Base-by-base conservation (phyloP, 2,888 invertebrate genomes). In the Acronicta leporina region DNA sequence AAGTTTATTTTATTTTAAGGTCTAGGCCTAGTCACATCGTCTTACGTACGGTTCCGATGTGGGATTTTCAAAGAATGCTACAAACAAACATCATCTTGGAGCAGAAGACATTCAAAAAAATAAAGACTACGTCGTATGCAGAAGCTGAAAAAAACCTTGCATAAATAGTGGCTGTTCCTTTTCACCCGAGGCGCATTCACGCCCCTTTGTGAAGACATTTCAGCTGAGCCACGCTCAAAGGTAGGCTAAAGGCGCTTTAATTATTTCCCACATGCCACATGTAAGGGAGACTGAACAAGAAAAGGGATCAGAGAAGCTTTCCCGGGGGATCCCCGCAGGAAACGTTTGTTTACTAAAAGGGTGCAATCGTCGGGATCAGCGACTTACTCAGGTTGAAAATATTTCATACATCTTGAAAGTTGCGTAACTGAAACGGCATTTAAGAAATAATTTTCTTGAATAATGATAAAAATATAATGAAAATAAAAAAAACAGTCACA, bases 221-320 rank as follows among this genome's bases (percentile, higher is more conserved):
- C 77, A 87, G 87, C 79, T 75, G 77, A 83, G 86, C 80, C 81
- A 79, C 76, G 84, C 83, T 90, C 88, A 90, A 89, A 90, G 88
- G 86, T 83, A 82, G 72, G 82, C 83, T 87, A 80, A 64, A 85
- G 85, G 83, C 85, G 84, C 81, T 91, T 91, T 89, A 91, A 92
- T 92, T 91, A 92, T 92, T 90, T 83, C 85, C 80, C 76, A 82
- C 84, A 81, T 80, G 85, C 78, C 77, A n/a, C n/a, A 82, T 84
- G 84, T 84, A 79, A 82, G 84, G 84, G 85, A 79, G 78, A 71
- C 76, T 69, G 58, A 59, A 75, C 72, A 75, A 63, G 54, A 73
- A 69, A 68, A 75, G 79, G 81, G 81, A 81, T 81, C 83, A 81
- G 81, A 79, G 65, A 79, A 74, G 75, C 73, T 77, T 77, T 75